Evolutionary conservation across 2,888 invertebrate genomes (phyloP).

Genomic region (Acronicta psi): DNA sequence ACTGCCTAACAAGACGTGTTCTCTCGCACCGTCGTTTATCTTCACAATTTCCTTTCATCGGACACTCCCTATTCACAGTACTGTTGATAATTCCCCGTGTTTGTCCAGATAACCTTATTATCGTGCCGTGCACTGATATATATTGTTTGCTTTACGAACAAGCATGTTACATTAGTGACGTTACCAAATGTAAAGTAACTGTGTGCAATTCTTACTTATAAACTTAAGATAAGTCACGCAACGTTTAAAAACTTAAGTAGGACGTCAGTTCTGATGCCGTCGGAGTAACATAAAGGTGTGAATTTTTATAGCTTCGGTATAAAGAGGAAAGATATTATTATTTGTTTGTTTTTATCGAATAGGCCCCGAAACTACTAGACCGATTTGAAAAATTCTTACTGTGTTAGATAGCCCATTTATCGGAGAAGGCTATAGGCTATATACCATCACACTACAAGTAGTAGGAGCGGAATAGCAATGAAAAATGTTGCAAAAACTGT

Average conservation of each 20-base stretch:
- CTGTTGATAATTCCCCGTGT: slow-evolving; percentile 43
- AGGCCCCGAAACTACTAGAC: no score
- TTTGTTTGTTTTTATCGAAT: no score
- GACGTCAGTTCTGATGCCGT: neutral
- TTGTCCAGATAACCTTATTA: slow-evolving; percentile 41
- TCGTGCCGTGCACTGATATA: slow-evolving; percentile 36
- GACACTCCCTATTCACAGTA: slow-evolving; percentile 41
- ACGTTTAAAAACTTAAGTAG: neutral
- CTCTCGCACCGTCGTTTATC: slow-evolving; percentile 34
- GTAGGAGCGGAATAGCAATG: no score
- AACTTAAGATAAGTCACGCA: slow-evolving; percentile 20
- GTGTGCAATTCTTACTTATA: slow-evolving; percentile 3
- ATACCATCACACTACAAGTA: no score
- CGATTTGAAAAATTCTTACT: no score
- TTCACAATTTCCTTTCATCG: slow-evolving; percentile 16
- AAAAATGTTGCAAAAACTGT: no score
- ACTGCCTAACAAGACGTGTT: slow-evolving; percentile 5
- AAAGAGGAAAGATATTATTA: no score
- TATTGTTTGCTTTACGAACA: slow-evolving; percentile 39
- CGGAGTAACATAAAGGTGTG: neutral
- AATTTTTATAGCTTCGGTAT: no score
- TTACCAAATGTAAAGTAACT: slow-evolving; percentile 17
- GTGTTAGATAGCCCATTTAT: no score
- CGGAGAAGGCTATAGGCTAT: no score
- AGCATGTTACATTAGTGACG: slow-evolving; percentile 44